Evolutionary conservation across 2,797 vertebrate genomes (phyloP).

Genomic region (Bucorvus abyssinicus): DNA sequence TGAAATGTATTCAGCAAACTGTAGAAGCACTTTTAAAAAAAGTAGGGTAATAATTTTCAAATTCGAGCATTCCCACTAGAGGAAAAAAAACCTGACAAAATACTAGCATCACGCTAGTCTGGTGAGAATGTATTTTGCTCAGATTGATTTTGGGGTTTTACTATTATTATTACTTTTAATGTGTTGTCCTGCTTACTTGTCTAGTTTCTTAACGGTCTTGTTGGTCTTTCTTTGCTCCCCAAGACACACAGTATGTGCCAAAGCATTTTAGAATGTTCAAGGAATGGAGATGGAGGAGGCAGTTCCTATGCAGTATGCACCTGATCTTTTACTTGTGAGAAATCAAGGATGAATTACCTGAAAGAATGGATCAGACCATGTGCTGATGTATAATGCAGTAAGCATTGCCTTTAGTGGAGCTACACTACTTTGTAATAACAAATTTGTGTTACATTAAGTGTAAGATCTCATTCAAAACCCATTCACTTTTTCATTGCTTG

Average conservation of each 20-base stretch:
- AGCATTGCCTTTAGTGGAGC: neutral
- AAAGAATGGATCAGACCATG: neutral
- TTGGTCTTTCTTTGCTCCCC: neutral
- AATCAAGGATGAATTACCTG: neutral
- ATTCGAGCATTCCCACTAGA: neutral
- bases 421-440: neutral
- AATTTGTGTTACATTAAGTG: neutral
- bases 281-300: neutral
- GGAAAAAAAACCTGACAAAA: neutral
- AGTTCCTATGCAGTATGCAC: neutral
- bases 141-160: neutral
- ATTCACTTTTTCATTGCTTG: neutral
- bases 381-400: neutral
- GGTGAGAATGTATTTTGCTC: neutral
- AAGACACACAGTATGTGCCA: neutral
- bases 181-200: neutral
- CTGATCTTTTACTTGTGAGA: neutral
- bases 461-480: neutral
- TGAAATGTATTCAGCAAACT: conserved; percentile 1
- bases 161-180: neutral
- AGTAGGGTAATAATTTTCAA: neutral
- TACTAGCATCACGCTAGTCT: neutral
- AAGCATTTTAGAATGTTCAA: neutral
- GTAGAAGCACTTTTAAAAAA: neutral
- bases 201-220: neutral